Conservation (phyloP, 2,797 vertebrate species). For the Halcyon badia region DNA sequence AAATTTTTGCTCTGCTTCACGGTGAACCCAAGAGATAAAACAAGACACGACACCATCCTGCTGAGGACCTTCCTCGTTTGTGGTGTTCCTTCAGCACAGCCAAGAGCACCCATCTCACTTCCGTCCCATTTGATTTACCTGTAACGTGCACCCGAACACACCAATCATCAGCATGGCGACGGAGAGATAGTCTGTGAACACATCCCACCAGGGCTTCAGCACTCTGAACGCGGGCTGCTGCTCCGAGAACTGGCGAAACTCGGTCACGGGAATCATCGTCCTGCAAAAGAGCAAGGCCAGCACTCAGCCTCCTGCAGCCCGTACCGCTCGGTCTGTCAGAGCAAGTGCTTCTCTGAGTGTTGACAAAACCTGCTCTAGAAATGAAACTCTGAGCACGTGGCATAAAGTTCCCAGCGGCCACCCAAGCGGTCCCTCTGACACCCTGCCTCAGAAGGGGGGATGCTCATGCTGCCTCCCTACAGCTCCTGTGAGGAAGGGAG, state of each 20-base stretch:
- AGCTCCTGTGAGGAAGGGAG: not conserved
- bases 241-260: conserved; percentile 98
- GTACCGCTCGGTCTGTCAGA: fast-evolving
- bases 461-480: not conserved
- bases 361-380: not conserved
- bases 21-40: not conserved
- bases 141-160: conserved; percentile 96
- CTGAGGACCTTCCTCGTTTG: not conserved
- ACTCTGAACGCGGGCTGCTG: conserved; percentile 97
- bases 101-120: fast-evolving
- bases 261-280: conserved; percentile 98
- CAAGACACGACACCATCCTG: not conserved
- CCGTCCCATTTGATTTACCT: conserved; percentile 80
- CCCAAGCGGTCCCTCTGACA: not conserved
- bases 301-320: not conserved
- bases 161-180: conserved; percentile 99
- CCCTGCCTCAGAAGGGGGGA: not conserved
- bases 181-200: conserved; percentile 96
- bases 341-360: not conserved
- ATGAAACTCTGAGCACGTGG: not conserved
- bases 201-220: conserved; percentile 99
- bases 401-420: not conserved
- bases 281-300: conserved; percentile 76
- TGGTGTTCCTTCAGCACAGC: not conserved
- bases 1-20: not conserved